Evolutionary conservation across 2,113 vertebrate genomes (phyloP).

Genomic region (Meleagris gallopavo): DNA sequence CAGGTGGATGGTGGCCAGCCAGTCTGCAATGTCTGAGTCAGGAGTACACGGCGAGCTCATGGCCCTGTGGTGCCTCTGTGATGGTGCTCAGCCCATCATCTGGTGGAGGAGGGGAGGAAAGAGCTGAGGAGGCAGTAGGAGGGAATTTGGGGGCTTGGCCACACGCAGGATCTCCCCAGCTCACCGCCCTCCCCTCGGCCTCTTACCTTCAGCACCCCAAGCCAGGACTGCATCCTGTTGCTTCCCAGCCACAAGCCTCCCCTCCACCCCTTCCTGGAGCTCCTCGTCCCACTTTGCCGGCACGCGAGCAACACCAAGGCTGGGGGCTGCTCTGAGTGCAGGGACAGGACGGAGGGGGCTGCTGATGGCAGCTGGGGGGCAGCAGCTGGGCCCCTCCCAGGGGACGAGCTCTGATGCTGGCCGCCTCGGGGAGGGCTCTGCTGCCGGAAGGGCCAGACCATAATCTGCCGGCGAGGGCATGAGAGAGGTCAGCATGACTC

Average conservation of each 20-base stretch:
- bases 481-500: slow-evolving; percentile 75
- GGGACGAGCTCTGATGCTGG: slow-evolving; percentile 13
- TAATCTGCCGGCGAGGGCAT: slow-evolving; percentile 63
- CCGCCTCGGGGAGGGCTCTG: slow-evolving; percentile 26
- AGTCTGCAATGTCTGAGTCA: slow-evolving; percentile 83
- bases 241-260: not conserved
- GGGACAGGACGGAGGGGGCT: not conserved
- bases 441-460: slow-evolving; percentile 50
- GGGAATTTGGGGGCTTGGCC: not conserved
- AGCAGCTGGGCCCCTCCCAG: slow-evolving; percentile 46
- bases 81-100: slow-evolving; percentile 51
- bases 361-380: not conserved
- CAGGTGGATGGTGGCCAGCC: slow-evolving; percentile 89
- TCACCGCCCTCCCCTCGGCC: rapidly evolving
- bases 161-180: rapidly evolving
- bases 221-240: not conserved
- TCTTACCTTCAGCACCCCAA: not conserved
- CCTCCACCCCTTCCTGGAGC: not conserved
- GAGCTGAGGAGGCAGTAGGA: not conserved
- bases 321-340: rapidly evolving
- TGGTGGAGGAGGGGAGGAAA: not conserved
- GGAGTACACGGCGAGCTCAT: slow-evolving; percentile 49
- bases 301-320: not conserved
- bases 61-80: slow-evolving; percentile 19
- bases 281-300: not conserved